A percentile compares a stretch with the other conserved stretches of the same genome.
These are phyloP conservation scores for Agriopis marginaria DNA, from an alignment of 2,888 invertebrate genomes.

Conservation along the genomic window DNA sequence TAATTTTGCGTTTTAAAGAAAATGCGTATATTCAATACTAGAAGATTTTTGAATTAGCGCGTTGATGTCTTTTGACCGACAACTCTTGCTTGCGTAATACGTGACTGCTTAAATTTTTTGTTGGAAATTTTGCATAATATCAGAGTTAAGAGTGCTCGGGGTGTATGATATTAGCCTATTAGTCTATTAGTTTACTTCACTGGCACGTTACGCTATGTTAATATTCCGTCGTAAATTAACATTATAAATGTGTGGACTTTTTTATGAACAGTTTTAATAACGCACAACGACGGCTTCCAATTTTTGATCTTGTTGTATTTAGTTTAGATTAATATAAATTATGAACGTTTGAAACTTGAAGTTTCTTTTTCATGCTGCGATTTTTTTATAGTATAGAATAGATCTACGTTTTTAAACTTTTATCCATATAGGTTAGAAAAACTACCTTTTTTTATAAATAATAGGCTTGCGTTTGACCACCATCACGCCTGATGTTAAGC, in stretches of 20 bases:
- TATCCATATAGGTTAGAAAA: too few relatives aligned
- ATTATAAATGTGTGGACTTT: conserved; percentile 9
- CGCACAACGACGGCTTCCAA: too few relatives aligned
- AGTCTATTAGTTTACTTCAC: conserved; percentile 33
- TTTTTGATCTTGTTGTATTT: too few relatives aligned
- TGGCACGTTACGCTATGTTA: conserved; percentile 27
- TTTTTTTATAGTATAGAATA: too few relatives aligned
- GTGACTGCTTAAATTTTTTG: conserved; percentile 35
- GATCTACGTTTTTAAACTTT: too few relatives aligned
- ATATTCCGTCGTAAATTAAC: conserved; percentile 20
- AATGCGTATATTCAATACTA: conserved; percentile 14
- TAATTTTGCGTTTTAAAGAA: conserved; percentile 38
- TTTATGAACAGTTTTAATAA: conserved; percentile 1
- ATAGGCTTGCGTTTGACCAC: too few relatives aligned
- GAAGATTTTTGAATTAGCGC: conserved; percentile 45
- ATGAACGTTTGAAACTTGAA: too few relatives aligned
- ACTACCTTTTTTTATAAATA: too few relatives aligned
- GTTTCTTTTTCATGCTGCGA: too few relatives aligned
- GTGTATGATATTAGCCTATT: conserved; percentile 33
- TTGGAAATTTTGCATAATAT: conserved; percentile 52
- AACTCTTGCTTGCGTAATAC: conserved; percentile 38
- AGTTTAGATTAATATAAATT: too few relatives aligned
- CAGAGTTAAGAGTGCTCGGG: conserved; percentile 19
- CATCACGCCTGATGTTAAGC: too few relatives aligned
- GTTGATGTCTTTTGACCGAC: conserved; percentile 62